Conservation (phyloP, 2,113 vertebrate species). For the Oplegnathus fasciatus region DNA sequence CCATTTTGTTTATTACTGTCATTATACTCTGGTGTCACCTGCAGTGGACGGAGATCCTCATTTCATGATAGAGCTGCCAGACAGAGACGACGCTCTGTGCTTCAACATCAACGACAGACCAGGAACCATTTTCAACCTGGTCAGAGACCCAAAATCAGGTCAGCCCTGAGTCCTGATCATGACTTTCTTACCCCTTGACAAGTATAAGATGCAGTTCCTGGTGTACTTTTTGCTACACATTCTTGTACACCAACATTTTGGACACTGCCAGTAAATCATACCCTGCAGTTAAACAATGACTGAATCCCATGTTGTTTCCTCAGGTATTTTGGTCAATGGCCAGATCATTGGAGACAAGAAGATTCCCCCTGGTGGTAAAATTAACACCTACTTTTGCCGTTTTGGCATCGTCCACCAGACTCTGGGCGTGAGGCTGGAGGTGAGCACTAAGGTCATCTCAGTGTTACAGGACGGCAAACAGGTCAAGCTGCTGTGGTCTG, state of each 20-base stretch:
- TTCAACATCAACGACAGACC: constrained; percentile 94
- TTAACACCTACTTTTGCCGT: constrained; percentile 91
- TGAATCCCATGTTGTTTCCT: constrained; percentile 17
- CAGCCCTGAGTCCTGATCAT: constrained; percentile 30
- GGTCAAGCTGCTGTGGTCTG: constrained; percentile 88
- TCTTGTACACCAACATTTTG: not conserved
- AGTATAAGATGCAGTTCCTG: not conserved
- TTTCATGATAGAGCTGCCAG: constrained; percentile 91
- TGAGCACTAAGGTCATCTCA: constrained; percentile 87
- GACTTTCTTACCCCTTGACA: not conserved
- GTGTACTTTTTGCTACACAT: not conserved
- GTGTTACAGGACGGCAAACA: constrained; percentile 81
- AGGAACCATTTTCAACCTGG: constrained; percentile 90
- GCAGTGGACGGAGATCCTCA: constrained; percentile 98
- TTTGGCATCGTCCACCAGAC: constrained; percentile 89
- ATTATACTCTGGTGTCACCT: constrained; percentile 2
- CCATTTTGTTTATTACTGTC: not conserved
- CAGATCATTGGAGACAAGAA: constrained; percentile 92
- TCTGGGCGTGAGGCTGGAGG: constrained; percentile 86
- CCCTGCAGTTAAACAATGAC: not conserved
- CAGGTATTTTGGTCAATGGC: constrained; percentile 93
- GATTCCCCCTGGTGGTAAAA: constrained; percentile 71
- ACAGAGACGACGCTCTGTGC: constrained; percentile 90
- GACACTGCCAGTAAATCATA: not conserved
- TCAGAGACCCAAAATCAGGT: constrained; percentile 91